phyloP scores from a whole-genome alignment of 2,797 vertebrate genomes.

The Crocidura indochinensis region DNA sequence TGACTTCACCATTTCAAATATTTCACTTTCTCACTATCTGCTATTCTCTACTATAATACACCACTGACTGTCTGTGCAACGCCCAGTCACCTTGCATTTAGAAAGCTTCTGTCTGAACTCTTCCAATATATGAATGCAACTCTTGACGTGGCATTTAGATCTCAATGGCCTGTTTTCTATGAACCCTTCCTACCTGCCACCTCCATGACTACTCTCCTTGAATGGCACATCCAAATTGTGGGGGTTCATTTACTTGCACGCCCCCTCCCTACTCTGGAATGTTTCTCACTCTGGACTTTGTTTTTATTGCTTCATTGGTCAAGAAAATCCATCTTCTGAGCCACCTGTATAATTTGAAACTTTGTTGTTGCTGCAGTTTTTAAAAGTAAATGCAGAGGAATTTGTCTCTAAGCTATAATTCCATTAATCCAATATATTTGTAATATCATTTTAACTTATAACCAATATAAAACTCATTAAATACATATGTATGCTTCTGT shows the following conservation, averaged over 20 bases:
- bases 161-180: neutral
- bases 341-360: too few relatives aligned
- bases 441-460: neutral
- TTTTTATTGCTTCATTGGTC: neutral
- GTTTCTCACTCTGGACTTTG: neutral
- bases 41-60: slow-evolving; percentile 26
- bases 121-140: neutral
- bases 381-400: neutral
- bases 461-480: neutral
- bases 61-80: accelerated
- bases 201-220: accelerated
- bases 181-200: neutral
- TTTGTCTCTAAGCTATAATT: neutral
- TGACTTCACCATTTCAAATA: slow-evolving; percentile 84
- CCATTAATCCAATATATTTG: neutral
- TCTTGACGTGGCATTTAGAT: neutral
- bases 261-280: neutral
- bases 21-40: slow-evolving; percentile 84
- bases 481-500: neutral
- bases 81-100: neutral
- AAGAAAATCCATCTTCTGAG: neutral
- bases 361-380: too few relatives aligned
- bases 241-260: too few relatives aligned
- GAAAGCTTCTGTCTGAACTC: slow-evolving; percentile 3
- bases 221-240: neutral